Evolutionary conservation across 1,140 invertebrate genomes (phyloP), one percentile per base, ranked within the genome.

Genomic region (Trinorchestia longiramus): DNA sequence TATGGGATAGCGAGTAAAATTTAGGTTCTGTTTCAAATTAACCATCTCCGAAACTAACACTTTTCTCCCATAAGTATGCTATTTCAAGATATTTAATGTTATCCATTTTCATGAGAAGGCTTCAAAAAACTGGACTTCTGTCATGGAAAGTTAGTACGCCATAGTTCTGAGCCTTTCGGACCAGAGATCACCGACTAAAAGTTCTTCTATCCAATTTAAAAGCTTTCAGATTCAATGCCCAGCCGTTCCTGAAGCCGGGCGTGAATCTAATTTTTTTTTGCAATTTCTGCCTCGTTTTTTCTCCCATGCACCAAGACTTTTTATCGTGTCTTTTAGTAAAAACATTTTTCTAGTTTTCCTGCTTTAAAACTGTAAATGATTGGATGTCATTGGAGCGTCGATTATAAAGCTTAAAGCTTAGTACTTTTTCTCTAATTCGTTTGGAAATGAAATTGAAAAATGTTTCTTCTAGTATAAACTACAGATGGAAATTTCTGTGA

Each of bases 211-310:
- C 92, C 92, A 94, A 94, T 94, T 94, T 94, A 4, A 40, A 42
- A 19, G 92, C 92, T 94, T 94, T 94, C 92, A 94, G 43, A 43
- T 94, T 94, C 92, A 94, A 94, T 94, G 36, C 92, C 11, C 92
- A 44, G 92, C 92, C 28, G 28, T 3, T 47, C 23, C 42, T 43
- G 40, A 92, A 92, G 90, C 43, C 90, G 23, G 36, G 88, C 41
- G 43, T 42, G 43, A 43, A 42, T 28, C 43, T 19, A 41, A 90
- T 19, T 43, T 90, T 42, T 90, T 90, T 15, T 43, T 90, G 23
- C 3, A 42, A 90, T 90, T 90, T 90, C 43, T 42, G 1, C 88
- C 36, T 36, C 88, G 41, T 42, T 90, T 90, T 90, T 28, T 90
- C 41, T 41, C 88, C 1, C 62, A 28, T 77, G 28, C 28, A 1